Percentiles rank a stretch among this genome's conserved stretches.
These are phyloP conservation scores for Andrena bicolor DNA, from an alignment of 2,888 invertebrate genomes.

Conservation along the genomic window DNA sequence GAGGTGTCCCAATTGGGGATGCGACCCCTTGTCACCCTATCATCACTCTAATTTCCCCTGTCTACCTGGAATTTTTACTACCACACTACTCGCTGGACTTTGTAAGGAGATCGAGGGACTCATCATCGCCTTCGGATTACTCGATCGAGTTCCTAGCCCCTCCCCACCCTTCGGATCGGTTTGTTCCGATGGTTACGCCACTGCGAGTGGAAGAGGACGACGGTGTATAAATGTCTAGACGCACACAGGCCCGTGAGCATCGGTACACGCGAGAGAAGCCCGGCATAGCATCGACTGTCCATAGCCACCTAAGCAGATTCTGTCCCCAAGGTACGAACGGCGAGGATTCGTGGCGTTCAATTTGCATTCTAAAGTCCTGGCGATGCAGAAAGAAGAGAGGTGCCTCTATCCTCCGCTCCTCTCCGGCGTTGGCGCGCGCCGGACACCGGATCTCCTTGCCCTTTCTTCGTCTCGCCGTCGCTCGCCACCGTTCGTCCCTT, in stretches of 20 bases:
- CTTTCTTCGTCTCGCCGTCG: slow-evolving; percentile 1
- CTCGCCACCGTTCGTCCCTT: slow-evolving; percentile 14
- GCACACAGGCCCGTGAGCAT: slow-evolving; percentile 38
- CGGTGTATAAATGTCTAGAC: slow-evolving; percentile 59
- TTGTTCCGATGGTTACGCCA: slow-evolving; percentile 57
- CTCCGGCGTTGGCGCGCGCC: slow-evolving; percentile 22
- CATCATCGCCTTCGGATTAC: neutral
- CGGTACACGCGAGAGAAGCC: slow-evolving; percentile 54
- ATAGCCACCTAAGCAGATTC: slow-evolving; percentile 77
- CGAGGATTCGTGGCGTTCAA: slow-evolving; percentile 76
- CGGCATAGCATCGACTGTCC: slow-evolving; percentile 71
- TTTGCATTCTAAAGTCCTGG: slow-evolving; percentile 79
- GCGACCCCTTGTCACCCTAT: too few relatives aligned
- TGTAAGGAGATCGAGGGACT: neutral
- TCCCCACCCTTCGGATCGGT: neutral
- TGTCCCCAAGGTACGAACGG: slow-evolving; percentile 76
- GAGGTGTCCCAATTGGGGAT: too few relatives aligned
- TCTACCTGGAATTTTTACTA: too few relatives aligned
- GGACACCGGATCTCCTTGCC: slow-evolving; percentile 34
- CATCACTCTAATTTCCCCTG: too few relatives aligned
- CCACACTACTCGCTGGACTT: too few relatives aligned
- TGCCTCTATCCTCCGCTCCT: neutral
- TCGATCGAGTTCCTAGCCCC: neutral
- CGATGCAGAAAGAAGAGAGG: slow-evolving; percentile 57
- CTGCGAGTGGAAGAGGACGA: slow-evolving; percentile 47